Percentiles rank a stretch among this genome's conserved stretches.
Conservation (phyloP, 2,888 invertebrate species). For the Ormia ochracea region DNA sequence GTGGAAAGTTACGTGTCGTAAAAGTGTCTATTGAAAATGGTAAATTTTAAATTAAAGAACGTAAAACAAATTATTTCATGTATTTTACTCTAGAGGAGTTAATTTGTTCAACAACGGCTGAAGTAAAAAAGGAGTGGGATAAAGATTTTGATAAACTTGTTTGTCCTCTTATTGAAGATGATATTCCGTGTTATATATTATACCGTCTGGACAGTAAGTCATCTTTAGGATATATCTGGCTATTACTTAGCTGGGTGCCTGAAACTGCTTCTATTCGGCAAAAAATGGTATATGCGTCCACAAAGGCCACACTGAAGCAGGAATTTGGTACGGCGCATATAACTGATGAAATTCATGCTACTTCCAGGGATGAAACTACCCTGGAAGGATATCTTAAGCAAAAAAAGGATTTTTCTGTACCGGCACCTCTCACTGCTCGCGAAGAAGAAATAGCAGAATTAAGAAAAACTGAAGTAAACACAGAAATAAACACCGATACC, state of each 20-base stretch:
- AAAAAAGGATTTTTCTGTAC: conserved; percentile 85
- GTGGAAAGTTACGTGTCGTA: conserved; percentile 85
- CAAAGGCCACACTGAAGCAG: conserved; percentile 90
- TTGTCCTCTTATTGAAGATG: conserved; percentile 83
- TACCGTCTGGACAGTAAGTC: conserved; percentile 89
- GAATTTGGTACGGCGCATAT: conserved; percentile 97
- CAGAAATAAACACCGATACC: conserved; percentile 88
- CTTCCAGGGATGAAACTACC: conserved; percentile 87
- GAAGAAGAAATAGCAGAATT: conserved; percentile 91
- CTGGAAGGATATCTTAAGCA: conserved; percentile 89
- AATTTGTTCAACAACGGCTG: conserved; percentile 81
- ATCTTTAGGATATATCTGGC: conserved; percentile 91
- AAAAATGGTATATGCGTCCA: conserved; percentile 66
- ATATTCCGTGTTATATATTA: conserved; percentile 93
- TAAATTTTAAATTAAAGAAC: conserved; percentile 73
- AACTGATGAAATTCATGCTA: conserved; percentile 95
- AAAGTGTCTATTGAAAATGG: conserved; percentile 93
- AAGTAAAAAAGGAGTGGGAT: conserved; percentile 87
- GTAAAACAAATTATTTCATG: neutral
- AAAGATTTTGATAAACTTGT: conserved; percentile 89
- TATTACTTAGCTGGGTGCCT: conserved; percentile 95
- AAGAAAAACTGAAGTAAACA: conserved; percentile 83
- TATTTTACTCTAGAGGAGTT: conserved; percentile 82
- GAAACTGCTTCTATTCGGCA: conserved; percentile 89
- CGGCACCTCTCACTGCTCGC: conserved; percentile 91